Conservation (phyloP, 1,140 invertebrate genomes). For the Conopomorpha cramerella region DNA sequence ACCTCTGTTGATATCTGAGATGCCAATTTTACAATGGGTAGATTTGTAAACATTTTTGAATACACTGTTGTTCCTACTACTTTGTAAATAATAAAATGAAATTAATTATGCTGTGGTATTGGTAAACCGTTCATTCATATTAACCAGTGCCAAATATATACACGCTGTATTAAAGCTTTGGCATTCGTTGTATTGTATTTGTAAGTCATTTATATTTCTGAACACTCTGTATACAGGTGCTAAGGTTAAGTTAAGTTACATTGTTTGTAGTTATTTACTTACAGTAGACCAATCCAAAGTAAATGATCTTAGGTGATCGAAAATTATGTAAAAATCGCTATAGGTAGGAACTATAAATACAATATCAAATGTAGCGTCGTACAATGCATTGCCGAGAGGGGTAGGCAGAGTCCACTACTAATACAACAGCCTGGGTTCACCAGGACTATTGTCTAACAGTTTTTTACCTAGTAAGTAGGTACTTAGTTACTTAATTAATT, state of each 20-base stretch:
- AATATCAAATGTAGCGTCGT: no score
- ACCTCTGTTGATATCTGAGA: background rate
- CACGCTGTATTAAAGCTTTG: no score
- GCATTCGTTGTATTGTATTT: no score
- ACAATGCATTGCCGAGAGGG: no score
- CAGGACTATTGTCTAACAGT: conserved; percentile 4
- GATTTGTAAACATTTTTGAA: background rate
- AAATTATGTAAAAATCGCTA: background rate
- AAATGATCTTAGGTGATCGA: background rate
- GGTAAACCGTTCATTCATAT: no score
- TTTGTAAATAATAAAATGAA: background rate
- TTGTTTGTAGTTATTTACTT: background rate
- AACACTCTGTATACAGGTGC: background rate
- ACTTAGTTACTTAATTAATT: conserved; percentile 34
- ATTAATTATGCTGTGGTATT: no score
- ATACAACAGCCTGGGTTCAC: no score
- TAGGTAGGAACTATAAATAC: no score
- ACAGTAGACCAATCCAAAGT: background rate
- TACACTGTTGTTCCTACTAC: background rate
- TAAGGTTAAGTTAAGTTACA: background rate
- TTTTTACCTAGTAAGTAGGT: background rate
- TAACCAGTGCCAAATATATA: no score
- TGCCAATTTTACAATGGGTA: background rate
- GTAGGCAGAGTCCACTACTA: no score
- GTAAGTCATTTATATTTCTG: background rate